Evolutionary conservation across 1,140 invertebrate genomes (phyloP), one percentile per base, ranked within the genome.

Genomic region (Lamellibrachia luymesi): DNA sequence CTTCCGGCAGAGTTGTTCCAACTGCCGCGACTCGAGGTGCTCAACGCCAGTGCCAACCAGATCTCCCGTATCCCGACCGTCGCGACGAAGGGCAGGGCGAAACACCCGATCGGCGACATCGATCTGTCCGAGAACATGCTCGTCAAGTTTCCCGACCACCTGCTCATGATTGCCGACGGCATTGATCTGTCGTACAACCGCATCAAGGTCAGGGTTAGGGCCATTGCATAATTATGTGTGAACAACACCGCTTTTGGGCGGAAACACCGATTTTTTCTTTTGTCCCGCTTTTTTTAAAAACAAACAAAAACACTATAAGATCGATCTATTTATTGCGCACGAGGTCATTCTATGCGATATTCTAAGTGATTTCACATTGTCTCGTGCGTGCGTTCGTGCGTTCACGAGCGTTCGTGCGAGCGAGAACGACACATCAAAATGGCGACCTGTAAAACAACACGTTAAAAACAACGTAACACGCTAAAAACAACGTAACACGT

Each of bases 111-210:
- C 50, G 50, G 50, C 7, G 27, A 27, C 50, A 50, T 93, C 93
- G 96, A 96, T 93, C 94, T 96, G 8, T 95, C 95, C 2, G 94
- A 95, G 22, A 96, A 96, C 94, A 93, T 94, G 27, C 94, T 96
- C 52, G 94, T 94, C 93, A 95, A 95, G 52, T 96, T 96, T 92
- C 95, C 95, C 1, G 95, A 95, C 10, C 95, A 96, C 92, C 93
- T 96, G 50, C 52, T 96, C 50, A 92, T 94, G 25, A 94, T 96
- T 90, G 93, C 94, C 2, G 92, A 94, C 89, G 94, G 94, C 64
- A 93, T 96, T 10, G 95, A 96, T 92, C 90, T 96, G 17, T 94
- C 94, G 91, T 93, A 94, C 91, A 96, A 96, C 93, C 93, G 94
- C 50, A 95, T 96, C n/a, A 95, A 94, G 89, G 92, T 93, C n/a